These are phyloP conservation scores for Drosophila niveifrons DNA, from an alignment of 2,888 invertebrate species.

Conservation along the genomic window DNA sequence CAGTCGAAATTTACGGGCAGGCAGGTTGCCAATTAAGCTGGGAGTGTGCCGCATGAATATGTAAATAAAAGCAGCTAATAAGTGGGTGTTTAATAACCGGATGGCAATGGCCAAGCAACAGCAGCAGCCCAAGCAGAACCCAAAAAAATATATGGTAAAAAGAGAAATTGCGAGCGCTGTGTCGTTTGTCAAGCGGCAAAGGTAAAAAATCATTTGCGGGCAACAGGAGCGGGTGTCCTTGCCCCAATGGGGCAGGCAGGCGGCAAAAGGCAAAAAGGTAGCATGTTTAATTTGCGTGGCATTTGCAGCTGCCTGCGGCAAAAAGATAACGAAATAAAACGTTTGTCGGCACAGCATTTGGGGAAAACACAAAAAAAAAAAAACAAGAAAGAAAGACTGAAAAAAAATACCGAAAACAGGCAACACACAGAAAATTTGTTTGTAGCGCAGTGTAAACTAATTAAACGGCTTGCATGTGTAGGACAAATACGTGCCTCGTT, in stretches of 20 bases:
- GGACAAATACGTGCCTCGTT: constrained; percentile 14
- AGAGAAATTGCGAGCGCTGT: constrained; percentile 50
- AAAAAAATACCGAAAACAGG: constrained; percentile 3
- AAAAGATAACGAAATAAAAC: constrained; percentile 84
- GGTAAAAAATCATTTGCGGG: constrained; percentile 61
- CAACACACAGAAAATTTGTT: constrained; percentile 33
- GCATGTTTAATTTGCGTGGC: constrained; percentile 84
- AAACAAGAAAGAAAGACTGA: constrained; percentile 5
- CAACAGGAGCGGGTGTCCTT: not conserved
- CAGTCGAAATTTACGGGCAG: constrained; percentile 61
- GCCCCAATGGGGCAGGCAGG: constrained; percentile 33
- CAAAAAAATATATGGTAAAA: constrained; percentile 43
- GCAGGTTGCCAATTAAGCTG: constrained; percentile 74
- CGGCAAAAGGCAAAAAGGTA: constrained; percentile 63
- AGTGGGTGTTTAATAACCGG: constrained; percentile 84
- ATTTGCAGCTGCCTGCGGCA: constrained; percentile 84
- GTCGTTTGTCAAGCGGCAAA: constrained; percentile 72
- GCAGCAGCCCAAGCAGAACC: constrained; percentile 13
- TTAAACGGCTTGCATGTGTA: constrained; percentile 63
- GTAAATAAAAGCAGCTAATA: constrained; percentile 84
- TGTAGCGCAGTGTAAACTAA: constrained; percentile 77
- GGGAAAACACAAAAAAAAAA: not conserved
- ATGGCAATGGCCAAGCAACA: constrained; percentile 43
- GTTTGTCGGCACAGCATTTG: constrained; percentile 65
- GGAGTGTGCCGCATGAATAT: constrained; percentile 79